Evolutionary conservation across 2,888 invertebrate species (phyloP), one percentile per base, ranked within the genome.

Genomic region (Amblyteles armatorius): DNA sequence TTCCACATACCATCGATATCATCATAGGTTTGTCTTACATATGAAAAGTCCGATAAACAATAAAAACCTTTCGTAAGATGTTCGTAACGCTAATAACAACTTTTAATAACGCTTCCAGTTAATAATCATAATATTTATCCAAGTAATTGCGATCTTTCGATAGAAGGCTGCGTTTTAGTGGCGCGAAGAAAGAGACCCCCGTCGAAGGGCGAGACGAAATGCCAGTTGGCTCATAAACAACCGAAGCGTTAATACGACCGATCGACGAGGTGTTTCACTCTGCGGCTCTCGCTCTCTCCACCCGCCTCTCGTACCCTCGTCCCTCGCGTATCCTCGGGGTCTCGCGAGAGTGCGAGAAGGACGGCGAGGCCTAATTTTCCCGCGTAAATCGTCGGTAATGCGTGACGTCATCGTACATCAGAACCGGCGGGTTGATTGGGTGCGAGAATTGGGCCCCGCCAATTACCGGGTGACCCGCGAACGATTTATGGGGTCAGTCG

Each of bases 401-500:
- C 89, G 88, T 91, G 92, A 91, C 91, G 91, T 92, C 92, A 91
- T 91, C 91, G 89, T 91, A 91, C 90, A 91, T 92, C 92, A 91
- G 88, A 85, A 87, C 72, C 82, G 84, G 87, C 77, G 86, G 85
- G 90, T 87, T 91, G 92, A 92, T 92, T 91, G 92, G 92, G 92
- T 92, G 92, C 91, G 91, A 92, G 91, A 92, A 92, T 92, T 90
- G 91, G 91, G 89, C 89, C 91, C 88, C 90, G 91, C 92, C 92
- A 92, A 92, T 92, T 91, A 92, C 91, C 87, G 77, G 87, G 88
- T 91, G 91, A 92, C 91, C 92, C 86, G 88, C 67, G 78, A 84
- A 83, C 89, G 89, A 92, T 92, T 92, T 92, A 92, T 92, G 92
- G 92, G 92, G 92, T 92, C 92, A 89, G 90, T 90, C 92, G 89